A percentile compares a stretch with the other conserved stretches of the same genome.
phyloP scores from a whole-genome alignment of 2,888 invertebrate genomes.

The Pheosia tremula region DNA sequence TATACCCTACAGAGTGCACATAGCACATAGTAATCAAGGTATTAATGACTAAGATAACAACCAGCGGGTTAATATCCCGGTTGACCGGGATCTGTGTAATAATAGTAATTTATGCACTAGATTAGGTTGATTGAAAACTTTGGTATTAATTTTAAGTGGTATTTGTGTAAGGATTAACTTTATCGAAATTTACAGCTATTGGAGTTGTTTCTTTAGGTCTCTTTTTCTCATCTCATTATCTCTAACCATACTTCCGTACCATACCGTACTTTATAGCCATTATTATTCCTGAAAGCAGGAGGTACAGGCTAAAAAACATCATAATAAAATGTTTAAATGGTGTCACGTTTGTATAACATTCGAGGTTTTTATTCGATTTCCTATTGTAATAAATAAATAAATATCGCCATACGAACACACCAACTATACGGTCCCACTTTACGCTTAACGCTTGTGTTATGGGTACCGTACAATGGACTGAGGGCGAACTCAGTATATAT shows the following conservation, averaged over 20 bases:
- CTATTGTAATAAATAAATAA: too few relatives aligned
- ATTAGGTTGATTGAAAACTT: slow-evolving; percentile 48
- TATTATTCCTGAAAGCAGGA: neutral
- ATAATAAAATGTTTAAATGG: too few relatives aligned
- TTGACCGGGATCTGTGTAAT: slow-evolving; percentile 37
- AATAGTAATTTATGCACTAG: slow-evolving; percentile 45
- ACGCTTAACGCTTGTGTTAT: too few relatives aligned
- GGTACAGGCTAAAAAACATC: too few relatives aligned
- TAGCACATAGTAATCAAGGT: slow-evolving; percentile 38
- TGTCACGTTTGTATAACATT: too few relatives aligned
- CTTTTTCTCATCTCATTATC: neutral
- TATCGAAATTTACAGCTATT: neutral
- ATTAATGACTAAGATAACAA: slow-evolving; percentile 44
- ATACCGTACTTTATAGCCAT: too few relatives aligned
- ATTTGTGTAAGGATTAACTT: neutral
- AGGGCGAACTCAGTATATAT: too few relatives aligned
- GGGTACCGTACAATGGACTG: too few relatives aligned
- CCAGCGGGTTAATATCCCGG: slow-evolving; percentile 38
- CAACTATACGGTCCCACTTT: too few relatives aligned
- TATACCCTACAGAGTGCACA: slow-evolving; percentile 11
- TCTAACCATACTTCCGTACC: neutral
- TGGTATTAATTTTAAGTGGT: neutral
- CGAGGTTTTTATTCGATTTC: too few relatives aligned
- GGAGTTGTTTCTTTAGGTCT: slow-evolving; percentile 1
- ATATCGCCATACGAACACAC: too few relatives aligned